Evolutionary conservation across 2,888 invertebrate genomes (phyloP).

Genomic region (Leptinotarsa rubiginosa): DNA sequence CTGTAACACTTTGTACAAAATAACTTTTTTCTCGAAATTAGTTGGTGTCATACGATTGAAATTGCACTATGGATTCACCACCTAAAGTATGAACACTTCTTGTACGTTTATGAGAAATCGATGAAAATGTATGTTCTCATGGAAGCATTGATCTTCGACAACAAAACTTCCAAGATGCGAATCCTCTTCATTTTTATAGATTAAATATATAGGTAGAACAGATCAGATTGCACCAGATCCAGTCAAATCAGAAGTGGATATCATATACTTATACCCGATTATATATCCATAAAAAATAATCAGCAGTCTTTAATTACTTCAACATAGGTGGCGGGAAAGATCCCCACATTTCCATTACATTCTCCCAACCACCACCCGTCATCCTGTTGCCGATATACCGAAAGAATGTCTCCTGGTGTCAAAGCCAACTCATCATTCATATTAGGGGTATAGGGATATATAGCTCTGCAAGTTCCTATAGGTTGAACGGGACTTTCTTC

Average conservation of each 20-base stretch:
- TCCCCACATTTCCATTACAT: slow-evolving; percentile 85
- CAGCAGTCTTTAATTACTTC: slow-evolving; percentile 70
- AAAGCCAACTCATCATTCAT: slow-evolving; percentile 85
- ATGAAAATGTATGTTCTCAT: background rate
- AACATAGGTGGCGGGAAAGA: slow-evolving; percentile 95
- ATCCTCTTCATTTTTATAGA: background rate
- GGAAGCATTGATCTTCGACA: background rate
- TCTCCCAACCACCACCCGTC: slow-evolving; percentile 97
- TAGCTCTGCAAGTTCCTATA: slow-evolving; percentile 83
- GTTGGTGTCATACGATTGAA: no score
- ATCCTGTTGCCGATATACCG: slow-evolving; percentile 89
- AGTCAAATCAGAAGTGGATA: background rate
- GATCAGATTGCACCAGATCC: background rate
- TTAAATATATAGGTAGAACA: background rate
- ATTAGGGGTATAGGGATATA: slow-evolving; percentile 89
- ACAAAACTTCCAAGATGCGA: background rate
- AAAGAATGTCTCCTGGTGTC: slow-evolving; percentile 83
- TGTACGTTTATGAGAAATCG: slow-evolving; percentile 4
- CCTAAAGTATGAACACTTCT: background rate
- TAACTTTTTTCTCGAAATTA: background rate
- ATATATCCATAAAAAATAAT: background rate
- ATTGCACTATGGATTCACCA: background rate
- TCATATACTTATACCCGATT: background rate
- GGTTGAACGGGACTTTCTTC: slow-evolving; percentile 67
- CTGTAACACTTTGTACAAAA: slow-evolving; percentile 6